These are phyloP conservation scores for Hemistola chrysoprasaria DNA, from an alignment of 2,888 invertebrate genomes.

Conservation along the genomic window DNA sequence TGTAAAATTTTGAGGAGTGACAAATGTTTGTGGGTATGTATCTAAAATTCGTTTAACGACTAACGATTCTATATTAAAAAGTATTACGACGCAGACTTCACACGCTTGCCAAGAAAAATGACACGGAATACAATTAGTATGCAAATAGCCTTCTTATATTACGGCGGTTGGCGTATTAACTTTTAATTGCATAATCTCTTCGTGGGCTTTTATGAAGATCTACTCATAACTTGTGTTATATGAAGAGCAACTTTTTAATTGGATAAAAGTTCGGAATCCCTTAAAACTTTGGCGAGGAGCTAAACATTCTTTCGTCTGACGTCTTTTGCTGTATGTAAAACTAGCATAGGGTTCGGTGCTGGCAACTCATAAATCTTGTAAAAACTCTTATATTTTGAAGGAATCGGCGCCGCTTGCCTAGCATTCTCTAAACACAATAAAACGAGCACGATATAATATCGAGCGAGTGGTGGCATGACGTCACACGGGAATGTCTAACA, in stretches of 20 bases:
- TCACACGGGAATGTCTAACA: slow-evolving; percentile 21
- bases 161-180: background rate
- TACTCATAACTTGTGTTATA: no score
- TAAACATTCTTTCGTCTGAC: no score
- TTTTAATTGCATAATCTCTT: slow-evolving; percentile 1
- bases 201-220: no score
- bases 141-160: background rate
- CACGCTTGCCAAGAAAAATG: slow-evolving; percentile 2
- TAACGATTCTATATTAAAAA: background rate
- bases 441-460: slow-evolving; percentile 22
- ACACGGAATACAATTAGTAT: background rate
- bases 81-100: background rate
- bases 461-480: slow-evolving; percentile 26
- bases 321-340: slow-evolving; percentile 6
- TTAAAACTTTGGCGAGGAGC: no score
- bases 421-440: slow-evolving; percentile 17
- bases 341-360: slow-evolving; percentile 5
- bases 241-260: no score
- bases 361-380: slow-evolving; percentile 14
- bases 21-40: no score
- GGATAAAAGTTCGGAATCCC: no score
- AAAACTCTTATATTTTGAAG: slow-evolving; percentile 11
- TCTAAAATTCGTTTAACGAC: no score
- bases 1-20: no score
- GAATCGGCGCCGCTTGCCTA: background rate